Evolutionary conservation across 2,113 vertebrate species (phyloP).

Genomic region (Hiodon tergisus): DNA sequence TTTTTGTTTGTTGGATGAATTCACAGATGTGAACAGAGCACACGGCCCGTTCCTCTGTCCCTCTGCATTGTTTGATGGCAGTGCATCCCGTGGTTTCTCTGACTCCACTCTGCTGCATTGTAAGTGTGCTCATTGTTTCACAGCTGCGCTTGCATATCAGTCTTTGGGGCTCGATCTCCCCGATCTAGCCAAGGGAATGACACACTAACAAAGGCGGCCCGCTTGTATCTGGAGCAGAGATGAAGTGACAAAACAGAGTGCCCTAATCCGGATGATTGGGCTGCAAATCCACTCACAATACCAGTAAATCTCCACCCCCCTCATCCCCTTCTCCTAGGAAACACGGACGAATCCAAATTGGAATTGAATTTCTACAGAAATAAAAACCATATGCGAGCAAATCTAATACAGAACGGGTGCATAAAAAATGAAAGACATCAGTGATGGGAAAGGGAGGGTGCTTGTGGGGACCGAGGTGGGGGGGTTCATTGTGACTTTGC

Average conservation of each 20-base stretch:
- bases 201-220: constrained; percentile 49
- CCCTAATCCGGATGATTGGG: constrained; percentile 50
- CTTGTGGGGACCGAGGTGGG: neutral
- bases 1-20: constrained; percentile 11
- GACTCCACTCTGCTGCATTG: neutral
- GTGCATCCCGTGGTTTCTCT: neutral
- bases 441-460: constrained; percentile 23
- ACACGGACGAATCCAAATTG: constrained; percentile 15
- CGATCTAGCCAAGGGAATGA: constrained; percentile 34
- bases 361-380: constrained; percentile 30
- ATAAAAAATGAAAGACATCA: constrained; percentile 10
- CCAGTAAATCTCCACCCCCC: constrained; percentile 29
- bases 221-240: constrained; percentile 36
- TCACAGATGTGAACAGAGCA: too few relatives aligned
- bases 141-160: constrained; percentile 22
- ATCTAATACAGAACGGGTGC: neutral
- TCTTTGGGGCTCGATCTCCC: constrained; percentile 30
- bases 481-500: constrained; percentile 5
- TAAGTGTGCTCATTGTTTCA: constrained; percentile 15
- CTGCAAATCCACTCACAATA: constrained; percentile 47
- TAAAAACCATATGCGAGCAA: constrained; percentile 12
- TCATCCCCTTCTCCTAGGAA: neutral
- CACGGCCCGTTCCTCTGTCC: neutral
- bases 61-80: neutral
- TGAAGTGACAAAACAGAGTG: constrained; percentile 44